Conservation (phyloP, 1,140 invertebrate species). For the Melipona quadrifasciata region DNA sequence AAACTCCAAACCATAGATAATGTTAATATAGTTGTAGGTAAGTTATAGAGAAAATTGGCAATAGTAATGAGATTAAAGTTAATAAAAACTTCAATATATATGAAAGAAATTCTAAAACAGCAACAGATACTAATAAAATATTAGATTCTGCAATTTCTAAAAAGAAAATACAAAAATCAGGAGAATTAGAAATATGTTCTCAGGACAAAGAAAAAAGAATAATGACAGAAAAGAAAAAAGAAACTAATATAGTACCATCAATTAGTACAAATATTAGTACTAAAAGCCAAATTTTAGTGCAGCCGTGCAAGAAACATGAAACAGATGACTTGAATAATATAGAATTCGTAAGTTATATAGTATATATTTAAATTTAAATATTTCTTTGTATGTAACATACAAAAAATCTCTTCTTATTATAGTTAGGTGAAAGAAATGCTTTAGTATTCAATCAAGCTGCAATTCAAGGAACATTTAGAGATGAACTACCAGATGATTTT, state of each 20-base stretch:
- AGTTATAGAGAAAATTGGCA: slow-evolving; percentile 70
- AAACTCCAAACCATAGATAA: slow-evolving; percentile 82
- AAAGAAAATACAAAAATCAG: slow-evolving; percentile 13
- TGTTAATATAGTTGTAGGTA: slow-evolving; percentile 75
- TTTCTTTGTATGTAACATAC: neutral
- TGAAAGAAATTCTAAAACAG: slow-evolving; percentile 41
- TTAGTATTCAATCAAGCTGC: slow-evolving; percentile 86
- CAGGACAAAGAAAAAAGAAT: neutral
- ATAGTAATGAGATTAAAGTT: slow-evolving; percentile 74
- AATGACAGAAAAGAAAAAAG: neutral
- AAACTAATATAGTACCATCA: neutral
- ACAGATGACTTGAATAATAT: slow-evolving; percentile 36
- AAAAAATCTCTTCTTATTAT: slow-evolving; percentile 46
- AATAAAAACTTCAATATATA: slow-evolving; percentile 18
- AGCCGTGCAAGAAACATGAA: neutral
- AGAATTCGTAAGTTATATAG: slow-evolving; percentile 79
- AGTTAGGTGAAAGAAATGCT: slow-evolving; percentile 87
- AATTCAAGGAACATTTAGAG: slow-evolving; percentile 80
- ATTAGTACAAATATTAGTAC: neutral
- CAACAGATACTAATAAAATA: slow-evolving; percentile 50
- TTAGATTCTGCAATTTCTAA: slow-evolving; percentile 47
- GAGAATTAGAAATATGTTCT: neutral
- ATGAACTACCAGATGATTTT: slow-evolving; percentile 91
- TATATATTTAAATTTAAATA: slow-evolving; percentile 12
- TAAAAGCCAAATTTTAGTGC: neutral